These are phyloP conservation scores for Spilogale gracilis DNA, from an alignment of 2,113 vertebrate species.

Conservation along the genomic window DNA sequence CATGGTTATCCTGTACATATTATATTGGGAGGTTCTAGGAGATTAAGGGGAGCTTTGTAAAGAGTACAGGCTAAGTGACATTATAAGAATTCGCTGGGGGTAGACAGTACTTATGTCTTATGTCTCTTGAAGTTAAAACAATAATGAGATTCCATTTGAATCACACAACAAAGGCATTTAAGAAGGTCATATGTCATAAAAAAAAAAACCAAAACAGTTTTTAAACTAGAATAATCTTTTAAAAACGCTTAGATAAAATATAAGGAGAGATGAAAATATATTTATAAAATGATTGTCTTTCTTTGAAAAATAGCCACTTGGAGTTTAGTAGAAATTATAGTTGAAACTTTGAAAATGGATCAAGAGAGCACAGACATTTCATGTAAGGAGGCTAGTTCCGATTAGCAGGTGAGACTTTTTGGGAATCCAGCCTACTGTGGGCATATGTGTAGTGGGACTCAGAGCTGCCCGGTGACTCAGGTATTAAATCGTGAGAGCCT, in stretches of 20 bases:
- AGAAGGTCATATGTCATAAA: not conserved
- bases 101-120: not conserved
- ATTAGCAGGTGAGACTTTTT: not conserved
- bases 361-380: slow-evolving; percentile 17
- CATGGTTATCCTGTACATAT: not conserved
- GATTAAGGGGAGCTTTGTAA: slow-evolving; percentile 7
- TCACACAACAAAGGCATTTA: not conserved
- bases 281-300: slow-evolving; percentile 12
- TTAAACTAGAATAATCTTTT: not conserved
- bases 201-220: not conserved
- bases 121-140: slow-evolving; percentile 15
- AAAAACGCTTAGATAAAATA: not conserved
- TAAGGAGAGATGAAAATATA: not conserved
- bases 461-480: not conserved
- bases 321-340: not conserved
- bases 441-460: not conserved
- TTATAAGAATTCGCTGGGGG: not conserved
- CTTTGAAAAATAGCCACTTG: slow-evolving; percentile 17
- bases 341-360: slow-evolving; percentile 15
- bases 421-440: not conserved
- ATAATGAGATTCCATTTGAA: slow-evolving; percentile 16
- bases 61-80: not conserved
- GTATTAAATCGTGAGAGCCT: not conserved
- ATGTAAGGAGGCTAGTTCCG: not conserved
- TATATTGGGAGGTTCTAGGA: not conserved